phyloP scores from a whole-genome alignment of 2,113 vertebrate genomes.

The Willisornis vidua region DNA sequence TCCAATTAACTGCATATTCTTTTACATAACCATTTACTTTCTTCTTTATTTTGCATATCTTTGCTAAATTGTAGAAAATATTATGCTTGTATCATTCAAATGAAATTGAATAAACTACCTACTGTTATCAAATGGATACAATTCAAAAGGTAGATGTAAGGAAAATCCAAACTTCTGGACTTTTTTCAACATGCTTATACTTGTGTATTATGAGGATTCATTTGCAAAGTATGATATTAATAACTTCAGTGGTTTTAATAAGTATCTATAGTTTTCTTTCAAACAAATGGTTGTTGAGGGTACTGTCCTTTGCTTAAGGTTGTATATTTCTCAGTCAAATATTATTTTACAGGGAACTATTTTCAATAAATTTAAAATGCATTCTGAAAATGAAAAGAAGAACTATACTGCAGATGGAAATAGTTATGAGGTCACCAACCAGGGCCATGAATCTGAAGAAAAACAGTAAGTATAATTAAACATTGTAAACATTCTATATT shows the following conservation, averaged over 20 bases:
- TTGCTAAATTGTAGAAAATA: neutral
- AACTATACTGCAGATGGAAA: neutral
- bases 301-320: neutral
- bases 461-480: constrained; percentile 37
- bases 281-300: neutral
- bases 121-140: neutral
- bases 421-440: neutral
- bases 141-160: neutral
- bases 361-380: constrained; percentile 34
- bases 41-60: neutral
- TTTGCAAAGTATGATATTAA: neutral
- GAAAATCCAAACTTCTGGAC: neutral
- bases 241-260: neutral
- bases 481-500: neutral
- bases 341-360: neutral
- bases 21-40: neutral
- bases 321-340: neutral
- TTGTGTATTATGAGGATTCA: neutral
- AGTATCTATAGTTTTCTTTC: neutral
- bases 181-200: neutral
- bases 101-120: neutral
- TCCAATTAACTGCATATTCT: neutral
- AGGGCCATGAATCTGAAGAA: neutral
- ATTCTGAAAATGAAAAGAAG: neutral
- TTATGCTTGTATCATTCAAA: neutral